Base-by-base conservation (phyloP, 1,140 invertebrate species). In the Drosophila insularis region DNA sequence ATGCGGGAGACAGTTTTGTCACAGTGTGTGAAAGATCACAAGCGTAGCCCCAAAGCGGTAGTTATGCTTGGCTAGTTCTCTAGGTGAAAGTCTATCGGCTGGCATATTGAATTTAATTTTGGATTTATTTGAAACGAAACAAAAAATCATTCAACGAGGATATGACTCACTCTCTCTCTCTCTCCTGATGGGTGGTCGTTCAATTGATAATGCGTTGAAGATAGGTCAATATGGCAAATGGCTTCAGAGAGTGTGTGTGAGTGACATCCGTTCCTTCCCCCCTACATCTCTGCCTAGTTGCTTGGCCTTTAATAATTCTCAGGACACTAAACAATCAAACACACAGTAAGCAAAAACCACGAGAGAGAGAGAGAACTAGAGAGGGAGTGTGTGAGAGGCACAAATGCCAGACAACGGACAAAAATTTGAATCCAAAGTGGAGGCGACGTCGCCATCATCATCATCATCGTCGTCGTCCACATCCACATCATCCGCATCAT, bases 351-450 rank as follows among this genome's bases (percentile, higher is more conserved):
- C 35, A 35, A 43, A 21, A 56, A 55, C 43, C 13, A 14, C n/a
- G 40, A 17, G n/a, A 60, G 11, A 1, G 63, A n/a, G 27, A n/a
- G 2, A 37, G 39, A 31, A 7, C 23, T 23, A 4, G 2, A 35
- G 31, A 11, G 2, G 31, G 55, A 59, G 14, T 27, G 6, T 27
- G 5, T 27, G 27, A 27, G 27, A 5, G 27, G 27, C 27, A 27
- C 27, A 27, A 27, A 32, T 32, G 17, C 60, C 68, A 61, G 80
- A 70, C 71, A 74, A 56, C 46, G 68, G 62, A 54, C 63, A 68
- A 66, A 85, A 78, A 78, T 81, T 85, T 85, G 70, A 81, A 74
- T 65, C 81, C 81, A 81, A 85, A 86, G 78, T 85, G 80, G 46
- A 75, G 80, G 68, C 64, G 80, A 70, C 68, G 76, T 65, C 46